These are phyloP conservation scores for Cristatella mucedo DNA, from an alignment of 2,888 invertebrate genomes.

Conservation along the genomic window DNA sequence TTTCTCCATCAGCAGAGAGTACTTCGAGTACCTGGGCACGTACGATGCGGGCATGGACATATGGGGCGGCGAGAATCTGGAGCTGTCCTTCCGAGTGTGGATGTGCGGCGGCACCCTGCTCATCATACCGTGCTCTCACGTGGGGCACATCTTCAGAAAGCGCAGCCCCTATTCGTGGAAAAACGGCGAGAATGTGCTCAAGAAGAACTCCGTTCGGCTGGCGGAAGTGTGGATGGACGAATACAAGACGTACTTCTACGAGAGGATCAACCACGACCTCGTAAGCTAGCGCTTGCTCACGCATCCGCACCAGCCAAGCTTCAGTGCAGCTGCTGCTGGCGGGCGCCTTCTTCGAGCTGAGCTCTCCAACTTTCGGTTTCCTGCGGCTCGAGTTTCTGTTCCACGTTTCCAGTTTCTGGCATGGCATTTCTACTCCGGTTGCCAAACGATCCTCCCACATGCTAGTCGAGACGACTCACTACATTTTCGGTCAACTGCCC, in stretches of 20 bases:
- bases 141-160: constrained; percentile 96
- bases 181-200: constrained; percentile 84
- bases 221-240: constrained; percentile 60
- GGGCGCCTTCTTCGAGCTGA: no score
- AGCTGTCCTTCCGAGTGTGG: constrained; percentile 97
- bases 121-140: constrained; percentile 94
- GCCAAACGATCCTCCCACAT: no score
- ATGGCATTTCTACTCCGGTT: no score
- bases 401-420: no score
- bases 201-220: constrained; percentile 84
- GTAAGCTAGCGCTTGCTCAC: constrained; percentile 38
- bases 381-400: no score
- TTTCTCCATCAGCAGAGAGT: constrained; percentile 79
- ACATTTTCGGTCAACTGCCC: no score
- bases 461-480: no score
- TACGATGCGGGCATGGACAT: constrained; percentile 99
- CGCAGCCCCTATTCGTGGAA: constrained; percentile 97
- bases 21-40: constrained; percentile 84
- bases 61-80: constrained; percentile 97
- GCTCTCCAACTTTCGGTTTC: no score
- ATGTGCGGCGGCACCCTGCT: constrained; percentile 98
- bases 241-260: constrained; percentile 84
- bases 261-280: constrained; percentile 87
- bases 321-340: no score
- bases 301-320: no score